phyloP scores from a whole-genome alignment of 2,888 invertebrate genomes.

The Euproctis similis region DNA sequence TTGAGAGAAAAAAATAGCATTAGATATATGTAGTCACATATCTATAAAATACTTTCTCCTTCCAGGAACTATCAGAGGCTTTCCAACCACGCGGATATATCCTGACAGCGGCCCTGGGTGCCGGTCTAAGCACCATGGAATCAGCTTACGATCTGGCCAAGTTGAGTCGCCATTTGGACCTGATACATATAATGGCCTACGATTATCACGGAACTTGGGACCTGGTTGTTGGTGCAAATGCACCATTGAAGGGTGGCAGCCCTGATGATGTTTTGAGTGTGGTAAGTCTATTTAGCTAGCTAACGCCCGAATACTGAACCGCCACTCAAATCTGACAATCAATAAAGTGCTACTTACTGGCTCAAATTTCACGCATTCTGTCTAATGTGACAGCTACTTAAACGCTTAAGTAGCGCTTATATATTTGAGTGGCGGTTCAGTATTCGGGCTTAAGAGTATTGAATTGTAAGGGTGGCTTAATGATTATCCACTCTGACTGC shows the following conservation, averaged over 20 bases:
- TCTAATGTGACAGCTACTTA: too few relatives aligned
- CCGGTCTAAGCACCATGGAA: slow-evolving; percentile 84
- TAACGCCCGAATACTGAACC: too few relatives aligned
- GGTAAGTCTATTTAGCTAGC: too few relatives aligned
- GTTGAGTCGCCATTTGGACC: slow-evolving; percentile 80
- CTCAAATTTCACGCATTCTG: too few relatives aligned
- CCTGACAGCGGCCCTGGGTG: slow-evolving; percentile 88
- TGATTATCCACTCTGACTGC: too few relatives aligned
- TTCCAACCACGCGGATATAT: slow-evolving; percentile 81
- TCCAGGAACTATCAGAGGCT: slow-evolving; percentile 81
- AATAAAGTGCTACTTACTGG: too few relatives aligned
- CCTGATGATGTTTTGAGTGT: slow-evolving; percentile 78
- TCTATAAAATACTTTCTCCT: too few relatives aligned
- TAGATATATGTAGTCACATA: neutral
- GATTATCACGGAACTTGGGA: slow-evolving; percentile 94
- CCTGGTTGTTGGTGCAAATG: slow-evolving; percentile 82
- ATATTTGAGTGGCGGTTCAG: too few relatives aligned
- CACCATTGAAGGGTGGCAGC: slow-evolving; percentile 78
- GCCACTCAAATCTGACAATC: too few relatives aligned
- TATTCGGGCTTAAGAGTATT: too few relatives aligned
- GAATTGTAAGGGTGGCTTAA: too few relatives aligned
- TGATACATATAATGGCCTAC: slow-evolving; percentile 90
- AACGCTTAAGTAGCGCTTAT: too few relatives aligned
- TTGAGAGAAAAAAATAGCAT: neutral
- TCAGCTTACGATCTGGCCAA: slow-evolving; percentile 84